Conservation (phyloP, 1,140 invertebrate genomes). For the Asobara japonica region DNA sequence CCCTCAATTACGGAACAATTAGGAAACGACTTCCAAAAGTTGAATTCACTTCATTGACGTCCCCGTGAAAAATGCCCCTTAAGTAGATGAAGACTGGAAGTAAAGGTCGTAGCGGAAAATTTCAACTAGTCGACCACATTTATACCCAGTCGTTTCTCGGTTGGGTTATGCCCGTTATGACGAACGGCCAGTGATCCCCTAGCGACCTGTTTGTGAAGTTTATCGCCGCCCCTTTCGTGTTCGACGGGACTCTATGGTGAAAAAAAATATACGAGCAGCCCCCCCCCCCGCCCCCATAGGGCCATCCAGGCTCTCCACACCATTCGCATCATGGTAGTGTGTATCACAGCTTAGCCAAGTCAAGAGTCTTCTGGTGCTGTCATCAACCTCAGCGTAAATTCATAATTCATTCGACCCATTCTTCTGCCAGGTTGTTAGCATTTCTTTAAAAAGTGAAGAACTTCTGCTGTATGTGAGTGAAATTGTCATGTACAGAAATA, state of each 20-base stretch:
- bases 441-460: too few relatives aligned
- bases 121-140: constrained; percentile 18
- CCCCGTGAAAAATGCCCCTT: not conserved
- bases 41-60: not conserved
- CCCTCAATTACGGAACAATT: too few relatives aligned
- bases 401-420: not conserved
- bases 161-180: constrained; percentile 36
- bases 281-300: too few relatives aligned
- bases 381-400: not conserved
- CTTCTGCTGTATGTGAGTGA: too few relatives aligned
- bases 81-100: not conserved
- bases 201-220: constrained; percentile 52
- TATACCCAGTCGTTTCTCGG: constrained; percentile 2
- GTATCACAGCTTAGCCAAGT: not conserved
- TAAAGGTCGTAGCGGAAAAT: constrained; percentile 19
- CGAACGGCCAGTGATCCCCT: constrained; percentile 35
- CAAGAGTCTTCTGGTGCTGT: not conserved
- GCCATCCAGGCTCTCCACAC: not conserved
- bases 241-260: constrained; percentile 45
- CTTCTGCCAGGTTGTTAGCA: too few relatives aligned
- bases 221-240: constrained; percentile 58
- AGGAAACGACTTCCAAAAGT: too few relatives aligned
- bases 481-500: too few relatives aligned
- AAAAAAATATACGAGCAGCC: constrained; percentile 42
- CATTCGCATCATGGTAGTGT: not conserved